These are phyloP conservation scores for Aspiorhynchus laticeps DNA, from an alignment of 2,113 vertebrate species.

Conservation along the genomic window DNA sequence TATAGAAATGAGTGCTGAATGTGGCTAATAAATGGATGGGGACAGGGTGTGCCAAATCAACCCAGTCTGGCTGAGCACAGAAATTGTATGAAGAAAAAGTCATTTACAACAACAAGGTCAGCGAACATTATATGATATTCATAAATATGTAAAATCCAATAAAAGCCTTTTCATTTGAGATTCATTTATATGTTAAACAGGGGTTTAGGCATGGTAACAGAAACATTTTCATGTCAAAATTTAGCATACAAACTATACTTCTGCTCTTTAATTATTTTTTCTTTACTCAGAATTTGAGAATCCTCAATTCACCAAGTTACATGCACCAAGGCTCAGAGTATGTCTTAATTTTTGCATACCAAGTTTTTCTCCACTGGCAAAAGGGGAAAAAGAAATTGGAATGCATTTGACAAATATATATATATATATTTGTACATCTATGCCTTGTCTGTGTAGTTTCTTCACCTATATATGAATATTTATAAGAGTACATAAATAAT, in stretches of 20 bases:
- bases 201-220: not conserved
- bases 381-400: too few relatives aligned
- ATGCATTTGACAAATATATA: too few relatives aligned
- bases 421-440: too few relatives aligned
- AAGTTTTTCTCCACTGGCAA: not conserved
- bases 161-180: slow-evolving; percentile 14
- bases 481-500: too few relatives aligned
- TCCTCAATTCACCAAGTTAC: not conserved
- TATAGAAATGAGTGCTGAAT: not conserved
- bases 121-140: not conserved
- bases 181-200: slow-evolving; percentile 31
- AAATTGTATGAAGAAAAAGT: not conserved
- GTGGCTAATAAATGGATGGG: not conserved
- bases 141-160: slow-evolving; percentile 28
- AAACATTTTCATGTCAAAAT: not conserved
- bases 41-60: not conserved
- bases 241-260: not conserved
- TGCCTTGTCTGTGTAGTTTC: too few relatives aligned
- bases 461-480: too few relatives aligned
- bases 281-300: not conserved
- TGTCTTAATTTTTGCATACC: too few relatives aligned
- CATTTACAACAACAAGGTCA: slow-evolving; percentile 18
- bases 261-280: not conserved
- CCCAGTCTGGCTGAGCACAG: not conserved
- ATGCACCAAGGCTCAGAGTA: not conserved